Percentiles rank a stretch among this genome's conserved stretches.
Evolutionary conservation across 2,113 vertebrate genomes (phyloP).

Genomic region (Vulpes vulpes): DNA sequence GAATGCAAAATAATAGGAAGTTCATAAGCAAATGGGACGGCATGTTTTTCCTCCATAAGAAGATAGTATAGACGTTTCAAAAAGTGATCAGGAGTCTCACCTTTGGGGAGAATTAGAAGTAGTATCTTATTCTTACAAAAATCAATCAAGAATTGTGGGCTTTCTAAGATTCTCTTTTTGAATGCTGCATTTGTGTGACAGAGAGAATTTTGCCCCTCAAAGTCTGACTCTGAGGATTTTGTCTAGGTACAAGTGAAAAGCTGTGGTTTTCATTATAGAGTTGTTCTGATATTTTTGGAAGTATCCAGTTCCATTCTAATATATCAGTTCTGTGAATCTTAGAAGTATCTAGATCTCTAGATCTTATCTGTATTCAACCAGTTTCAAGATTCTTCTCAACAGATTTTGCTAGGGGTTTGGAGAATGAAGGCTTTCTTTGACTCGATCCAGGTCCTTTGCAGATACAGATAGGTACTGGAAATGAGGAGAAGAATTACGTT

Average conservation of each 20-base stretch:
- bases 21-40: background rate
- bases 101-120: background rate
- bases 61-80: background rate
- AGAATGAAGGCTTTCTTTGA: background rate
- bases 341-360: background rate
- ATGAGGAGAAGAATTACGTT: background rate
- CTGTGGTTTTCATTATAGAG: background rate
- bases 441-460: background rate
- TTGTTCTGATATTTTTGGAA: constrained; percentile 3
- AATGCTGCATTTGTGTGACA: background rate
- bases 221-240: background rate
- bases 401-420: background rate
- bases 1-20: constrained; percentile 9
- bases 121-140: background rate
- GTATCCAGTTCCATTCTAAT: background rate
- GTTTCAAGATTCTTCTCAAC: background rate
- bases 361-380: background rate
- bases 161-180: background rate
- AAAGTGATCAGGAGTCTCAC: background rate
- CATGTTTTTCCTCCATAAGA: background rate
- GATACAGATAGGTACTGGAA: background rate
- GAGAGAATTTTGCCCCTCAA: background rate
- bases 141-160: background rate
- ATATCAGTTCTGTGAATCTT: background rate
- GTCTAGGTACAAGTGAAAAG: background rate